Evolutionary conservation across 2,888 invertebrate species (phyloP), one percentile per base, ranked within the genome.

Genomic region (Coenonympha glycerion): DNA sequence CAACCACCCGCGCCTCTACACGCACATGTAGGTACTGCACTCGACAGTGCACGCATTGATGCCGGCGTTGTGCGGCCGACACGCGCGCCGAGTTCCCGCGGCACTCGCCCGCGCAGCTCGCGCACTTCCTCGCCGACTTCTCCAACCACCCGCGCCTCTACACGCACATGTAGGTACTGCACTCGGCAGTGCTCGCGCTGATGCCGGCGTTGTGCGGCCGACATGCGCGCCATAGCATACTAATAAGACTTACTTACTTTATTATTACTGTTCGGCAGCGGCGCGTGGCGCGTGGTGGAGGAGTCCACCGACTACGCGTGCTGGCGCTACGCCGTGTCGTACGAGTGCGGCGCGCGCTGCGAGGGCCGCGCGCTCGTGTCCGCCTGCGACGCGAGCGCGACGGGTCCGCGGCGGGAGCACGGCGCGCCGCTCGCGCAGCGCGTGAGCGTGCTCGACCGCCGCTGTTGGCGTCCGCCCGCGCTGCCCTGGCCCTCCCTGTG

Each of bases 71-170:
- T 44, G 49, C 51, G 6, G 49, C 55, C 33, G 52, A 31, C 53
- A 45, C 18, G 55, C 41, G 21, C 30, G 53, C 60, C 37, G 54
- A 56, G 49, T 61, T 60, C 52, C 60, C 62, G 46, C 52, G 16
- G 37, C 39, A 40, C 28, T 16, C 55, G 46, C 61, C 66, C 16
- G 53, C 42, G 19, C 18, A 50, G 37, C 61, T 75, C 26, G 73
- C 75, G 49, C 73, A 74, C 55, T 65, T 62, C 53, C 75, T 80
- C 46, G 76, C 79, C 3, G 79, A 79, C 65, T 76, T 76, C 62
- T 63, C 65, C 44, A 61, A 73, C 49, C 69, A 74, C 42, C 68
- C 72, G 30, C 64, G 61, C 4, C 59, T 67, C 19, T 49, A 62
- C 21, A 46, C 57, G 0, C 57, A 61, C 40, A 42, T 63, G 65